phyloP scores from a whole-genome alignment of 2,113 vertebrate genomes.

The Oreochromis niloticus region DNA sequence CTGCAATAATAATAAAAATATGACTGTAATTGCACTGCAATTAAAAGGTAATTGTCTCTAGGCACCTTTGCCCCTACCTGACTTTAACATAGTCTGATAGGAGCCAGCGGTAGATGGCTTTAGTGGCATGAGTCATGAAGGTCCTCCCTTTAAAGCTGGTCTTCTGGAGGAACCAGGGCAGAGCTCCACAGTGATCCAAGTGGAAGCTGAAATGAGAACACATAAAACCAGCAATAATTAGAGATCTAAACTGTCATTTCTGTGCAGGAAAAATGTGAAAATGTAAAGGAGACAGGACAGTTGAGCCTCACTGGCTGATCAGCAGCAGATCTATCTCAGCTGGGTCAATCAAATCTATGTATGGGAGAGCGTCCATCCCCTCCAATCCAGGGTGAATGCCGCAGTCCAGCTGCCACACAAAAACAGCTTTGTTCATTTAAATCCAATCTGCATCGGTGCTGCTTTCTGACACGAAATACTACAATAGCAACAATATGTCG shows the following conservation, averaged over 20 bases:
- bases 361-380: slow-evolving; percentile 97
- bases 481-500: background rate
- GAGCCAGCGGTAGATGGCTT: slow-evolving; percentile 98
- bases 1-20: slow-evolving; percentile 51
- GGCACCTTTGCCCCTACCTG: slow-evolving; percentile 70
- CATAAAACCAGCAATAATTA: background rate
- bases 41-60: background rate
- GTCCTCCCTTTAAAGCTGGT: slow-evolving; percentile 98
- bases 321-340: slow-evolving; percentile 96
- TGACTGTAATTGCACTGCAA: background rate
- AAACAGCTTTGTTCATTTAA: background rate
- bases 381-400: slow-evolving; percentile 96
- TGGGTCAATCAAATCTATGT: slow-evolving; percentile 96
- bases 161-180: slow-evolving; percentile 98
- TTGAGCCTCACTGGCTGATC: slow-evolving; percentile 91
- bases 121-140: slow-evolving; percentile 99
- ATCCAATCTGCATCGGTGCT: background rate
- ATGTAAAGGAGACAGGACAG: background rate
- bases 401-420: slow-evolving; percentile 85
- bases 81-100: slow-evolving; percentile 99
- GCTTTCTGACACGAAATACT: background rate
- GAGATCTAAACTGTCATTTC: background rate
- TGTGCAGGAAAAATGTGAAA: background rate
- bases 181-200: slow-evolving; percentile 95
- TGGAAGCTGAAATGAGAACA: slow-evolving; percentile 80